Evolutionary conservation across 2,113 vertebrate genomes (phyloP).

Genomic region (Cathartes aura): DNA sequence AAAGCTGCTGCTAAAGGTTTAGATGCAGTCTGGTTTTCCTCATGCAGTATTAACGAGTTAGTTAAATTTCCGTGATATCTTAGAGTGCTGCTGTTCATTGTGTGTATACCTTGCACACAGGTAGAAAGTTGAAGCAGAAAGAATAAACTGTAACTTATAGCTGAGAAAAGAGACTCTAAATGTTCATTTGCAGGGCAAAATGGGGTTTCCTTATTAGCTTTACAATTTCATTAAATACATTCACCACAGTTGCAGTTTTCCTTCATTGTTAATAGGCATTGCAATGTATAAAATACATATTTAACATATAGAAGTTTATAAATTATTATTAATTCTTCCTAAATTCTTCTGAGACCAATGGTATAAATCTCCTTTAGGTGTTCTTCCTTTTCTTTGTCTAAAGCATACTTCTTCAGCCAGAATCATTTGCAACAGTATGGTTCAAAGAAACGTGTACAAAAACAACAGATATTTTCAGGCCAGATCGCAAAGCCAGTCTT

Average conservation of each 20-base stretch:
- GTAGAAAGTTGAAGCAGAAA: background rate
- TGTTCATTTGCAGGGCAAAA: background rate
- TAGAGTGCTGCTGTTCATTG: background rate
- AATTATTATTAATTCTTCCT: background rate
- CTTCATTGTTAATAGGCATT: background rate
- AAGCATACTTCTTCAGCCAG: background rate
- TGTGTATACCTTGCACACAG: background rate
- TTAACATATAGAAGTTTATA: background rate
- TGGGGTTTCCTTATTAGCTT: background rate
- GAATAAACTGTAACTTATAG: background rate
- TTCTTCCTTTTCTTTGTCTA: background rate
- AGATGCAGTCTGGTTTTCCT: background rate
- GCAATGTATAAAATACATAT: background rate
- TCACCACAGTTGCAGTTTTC: background rate
- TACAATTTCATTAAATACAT: background rate
- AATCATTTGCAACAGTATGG: background rate
- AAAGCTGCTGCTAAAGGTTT: background rate
- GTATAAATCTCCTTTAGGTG: background rate
- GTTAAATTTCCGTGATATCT: background rate
- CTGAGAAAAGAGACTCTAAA: background rate
- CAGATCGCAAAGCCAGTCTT: background rate
- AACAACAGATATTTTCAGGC: slow-evolving; percentile 7
- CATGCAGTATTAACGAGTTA: background rate
- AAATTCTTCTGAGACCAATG: background rate
- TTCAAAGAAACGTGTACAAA: slow-evolving; percentile 36